These are phyloP conservation scores for Cephus sareptanus DNA, from an alignment of 2,888 invertebrate species.

Conservation along the genomic window DNA sequence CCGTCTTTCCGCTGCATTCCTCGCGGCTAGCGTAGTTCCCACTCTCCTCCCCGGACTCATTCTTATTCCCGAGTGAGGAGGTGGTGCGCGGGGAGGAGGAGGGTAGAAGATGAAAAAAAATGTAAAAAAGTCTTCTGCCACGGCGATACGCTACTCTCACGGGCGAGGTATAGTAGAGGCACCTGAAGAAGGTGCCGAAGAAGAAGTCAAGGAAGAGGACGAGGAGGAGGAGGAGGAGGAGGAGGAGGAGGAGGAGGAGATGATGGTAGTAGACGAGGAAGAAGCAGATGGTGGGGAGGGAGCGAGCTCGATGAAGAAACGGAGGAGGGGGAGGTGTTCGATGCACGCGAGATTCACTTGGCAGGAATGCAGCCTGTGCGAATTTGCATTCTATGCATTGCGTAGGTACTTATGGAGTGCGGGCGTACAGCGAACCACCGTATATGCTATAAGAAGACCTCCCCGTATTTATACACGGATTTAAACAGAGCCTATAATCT, in stretches of 20 bases:
- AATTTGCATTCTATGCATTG: constrained; percentile 58
- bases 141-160: too few species aligned
- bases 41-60: constrained; percentile 11
- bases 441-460: constrained; percentile 6
- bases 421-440: background rate
- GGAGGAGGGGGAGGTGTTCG: constrained; percentile 3
- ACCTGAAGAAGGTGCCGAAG: background rate
- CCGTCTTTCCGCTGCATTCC: constrained; percentile 24
- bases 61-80: constrained; percentile 13
- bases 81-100: background rate
- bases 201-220: too few species aligned
- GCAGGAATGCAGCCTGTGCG: constrained; percentile 42
- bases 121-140: too few species aligned
- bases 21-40: background rate
- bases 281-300: too few species aligned
- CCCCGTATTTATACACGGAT: constrained; percentile 19
- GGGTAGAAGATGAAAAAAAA: too few species aligned
- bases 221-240: too few species aligned
- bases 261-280: too few species aligned
- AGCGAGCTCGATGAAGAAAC: background rate
- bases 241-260: too few species aligned
- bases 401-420: constrained; percentile 24
- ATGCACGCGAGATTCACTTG: constrained; percentile 38
- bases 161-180: too few species aligned
- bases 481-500: constrained; percentile 8